phyloP scores from a whole-genome alignment of 2,797 vertebrate species.

The Ctenopoma multispine region DNA sequence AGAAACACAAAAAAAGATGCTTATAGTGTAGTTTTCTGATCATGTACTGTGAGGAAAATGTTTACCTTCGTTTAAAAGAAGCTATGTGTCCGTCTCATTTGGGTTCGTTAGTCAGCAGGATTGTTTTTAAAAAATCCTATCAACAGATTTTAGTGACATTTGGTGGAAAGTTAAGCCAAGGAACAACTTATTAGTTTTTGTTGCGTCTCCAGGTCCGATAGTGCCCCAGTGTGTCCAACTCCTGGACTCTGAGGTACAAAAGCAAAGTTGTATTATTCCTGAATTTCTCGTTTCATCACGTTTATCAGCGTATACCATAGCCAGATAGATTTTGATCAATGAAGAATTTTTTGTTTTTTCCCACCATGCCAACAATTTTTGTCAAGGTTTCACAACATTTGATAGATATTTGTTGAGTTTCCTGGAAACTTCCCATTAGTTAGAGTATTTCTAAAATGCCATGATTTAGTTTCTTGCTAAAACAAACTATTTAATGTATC shows the following conservation, averaged over 20 bases:
- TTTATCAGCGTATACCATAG: not conserved
- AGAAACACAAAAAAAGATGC: constrained; percentile 32
- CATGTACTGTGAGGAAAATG: constrained; percentile 1
- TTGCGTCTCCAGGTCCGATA: constrained; percentile 36
- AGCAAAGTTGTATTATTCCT: not conserved
- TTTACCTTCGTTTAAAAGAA: constrained; percentile 7
- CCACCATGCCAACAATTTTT: too few relatives aligned
- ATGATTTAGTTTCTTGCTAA: not conserved
- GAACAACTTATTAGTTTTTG: constrained; percentile 37
- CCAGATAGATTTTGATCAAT: not conserved
- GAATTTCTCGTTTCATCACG: not conserved
- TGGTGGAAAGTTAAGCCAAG: constrained; percentile 32
- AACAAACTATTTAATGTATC: not conserved
- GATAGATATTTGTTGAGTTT: not conserved
- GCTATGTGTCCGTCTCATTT: not conserved
- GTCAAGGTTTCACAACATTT: constrained; percentile 13
- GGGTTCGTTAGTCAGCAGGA: not conserved
- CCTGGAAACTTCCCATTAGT: not conserved
- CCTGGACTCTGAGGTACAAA: constrained; percentile 22
- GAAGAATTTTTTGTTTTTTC: too few relatives aligned
- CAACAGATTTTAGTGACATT: constrained; percentile 46
- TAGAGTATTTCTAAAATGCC: not conserved
- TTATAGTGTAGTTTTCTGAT: constrained; percentile 30
- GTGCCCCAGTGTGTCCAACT: constrained; percentile 12
- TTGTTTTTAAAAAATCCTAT: not conserved